Conservation (phyloP, 1,140 invertebrate genomes). For the Lasaia peninsularis region DNA sequence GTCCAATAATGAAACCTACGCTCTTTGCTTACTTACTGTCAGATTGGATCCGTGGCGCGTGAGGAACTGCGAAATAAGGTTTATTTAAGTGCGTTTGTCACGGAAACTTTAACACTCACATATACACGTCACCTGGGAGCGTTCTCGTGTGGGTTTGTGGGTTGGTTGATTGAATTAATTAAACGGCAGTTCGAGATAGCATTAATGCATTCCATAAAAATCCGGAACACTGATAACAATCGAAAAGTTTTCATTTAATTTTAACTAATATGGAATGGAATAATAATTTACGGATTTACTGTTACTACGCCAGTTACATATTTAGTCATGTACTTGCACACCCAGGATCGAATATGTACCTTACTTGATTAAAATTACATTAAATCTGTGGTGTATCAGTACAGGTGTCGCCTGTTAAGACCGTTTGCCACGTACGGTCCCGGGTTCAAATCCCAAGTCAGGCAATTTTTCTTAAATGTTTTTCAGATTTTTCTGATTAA, state of each 20-base stretch:
- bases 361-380: no score
- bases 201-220: background rate
- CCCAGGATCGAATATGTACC: no score
- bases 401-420: no score
- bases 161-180: conserved; percentile 1
- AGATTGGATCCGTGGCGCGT: conserved; percentile 7
- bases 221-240: background rate
- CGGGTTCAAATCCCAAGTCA: no score
- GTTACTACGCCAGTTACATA: no score
- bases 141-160: background rate
- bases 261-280: background rate
- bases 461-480: no score
- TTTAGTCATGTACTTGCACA: no score
- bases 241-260: background rate
- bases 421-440: no score
- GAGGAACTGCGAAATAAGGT: background rate
- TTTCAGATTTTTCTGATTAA: no score
- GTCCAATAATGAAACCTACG: conserved; percentile 38
- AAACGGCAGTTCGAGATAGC: background rate
- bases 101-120: conserved; percentile 4
- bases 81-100: conserved; percentile 1
- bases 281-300: no score
- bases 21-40: conserved; percentile 19
- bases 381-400: no score
- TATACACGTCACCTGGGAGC: background rate